A percentile compares a stretch with the other conserved stretches of the same genome.
Conservation (phyloP, 37 sponge, comb jelly and placozoan genomes). For the Cliona cf. orientalis region DNA sequence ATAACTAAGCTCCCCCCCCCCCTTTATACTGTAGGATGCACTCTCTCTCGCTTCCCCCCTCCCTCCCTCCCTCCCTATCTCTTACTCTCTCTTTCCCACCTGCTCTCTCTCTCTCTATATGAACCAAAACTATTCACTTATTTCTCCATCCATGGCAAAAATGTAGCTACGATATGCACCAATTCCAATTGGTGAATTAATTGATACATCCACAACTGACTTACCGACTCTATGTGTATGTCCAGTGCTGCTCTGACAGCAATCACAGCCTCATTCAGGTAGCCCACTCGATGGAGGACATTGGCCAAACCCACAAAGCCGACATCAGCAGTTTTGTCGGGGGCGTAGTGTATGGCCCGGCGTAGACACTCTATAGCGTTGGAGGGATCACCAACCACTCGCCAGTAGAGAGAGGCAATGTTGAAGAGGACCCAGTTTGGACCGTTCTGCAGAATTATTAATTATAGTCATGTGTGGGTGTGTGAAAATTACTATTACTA, state of each 20-base stretch:
- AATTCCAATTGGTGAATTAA: neutral
- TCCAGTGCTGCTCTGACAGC: conserved; percentile 79
- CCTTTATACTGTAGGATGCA: neutral
- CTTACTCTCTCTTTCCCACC: neutral
- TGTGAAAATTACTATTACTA: no score
- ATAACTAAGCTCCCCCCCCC: neutral
- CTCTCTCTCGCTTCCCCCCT: neutral
- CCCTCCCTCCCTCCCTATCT: neutral
- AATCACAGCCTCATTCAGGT: conserved; percentile 76
- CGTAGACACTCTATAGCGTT: conserved; percentile 85
- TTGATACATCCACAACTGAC: conserved; percentile 10
- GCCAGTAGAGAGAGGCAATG: conserved; percentile 85
- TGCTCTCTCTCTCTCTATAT: neutral
- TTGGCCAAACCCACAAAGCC: conserved; percentile 81
- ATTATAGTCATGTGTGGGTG: no score
- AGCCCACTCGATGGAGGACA: conserved; percentile 55
- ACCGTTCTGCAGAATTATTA: conserved; percentile 55
- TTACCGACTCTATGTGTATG: conserved; percentile 50
- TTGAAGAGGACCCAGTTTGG: conserved; percentile 80
- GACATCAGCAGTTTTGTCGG: conserved; percentile 53
- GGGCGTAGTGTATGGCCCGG: conserved; percentile 69
- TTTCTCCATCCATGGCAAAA: no score
- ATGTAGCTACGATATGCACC: neutral
- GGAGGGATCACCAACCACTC: conserved; percentile 67
- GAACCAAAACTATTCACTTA: no score